Conservation (phyloP, 2,113 vertebrate genomes). For the Cottus gobio region DNA sequence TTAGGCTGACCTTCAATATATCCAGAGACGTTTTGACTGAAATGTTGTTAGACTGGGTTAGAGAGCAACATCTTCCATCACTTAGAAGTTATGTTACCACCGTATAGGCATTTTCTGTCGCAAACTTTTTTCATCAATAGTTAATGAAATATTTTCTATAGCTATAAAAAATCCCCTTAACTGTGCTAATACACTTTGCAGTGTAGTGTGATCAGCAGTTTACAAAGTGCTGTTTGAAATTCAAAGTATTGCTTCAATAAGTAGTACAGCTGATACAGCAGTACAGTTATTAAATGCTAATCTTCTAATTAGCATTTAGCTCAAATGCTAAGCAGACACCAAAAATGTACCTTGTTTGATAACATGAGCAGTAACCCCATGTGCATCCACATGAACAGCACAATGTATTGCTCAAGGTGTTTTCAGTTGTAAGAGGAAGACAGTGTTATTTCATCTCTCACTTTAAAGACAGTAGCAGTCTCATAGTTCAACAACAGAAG, state of each 20-base stretch:
- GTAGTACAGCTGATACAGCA: not conserved
- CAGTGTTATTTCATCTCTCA: not conserved
- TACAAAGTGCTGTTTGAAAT: not conserved
- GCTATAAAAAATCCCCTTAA: not conserved
- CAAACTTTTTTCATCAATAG: not conserved
- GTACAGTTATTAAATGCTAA: not conserved
- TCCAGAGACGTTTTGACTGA: not conserved
- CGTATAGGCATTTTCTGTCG: not conserved
- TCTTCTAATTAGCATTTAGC: not conserved
- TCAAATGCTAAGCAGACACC: not conserved
- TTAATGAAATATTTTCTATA: not conserved
- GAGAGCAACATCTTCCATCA: not conserved
- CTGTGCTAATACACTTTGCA: not conserved
- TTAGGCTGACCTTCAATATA: constrained; percentile 37
- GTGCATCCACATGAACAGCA: not conserved
- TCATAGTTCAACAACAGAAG: not conserved
- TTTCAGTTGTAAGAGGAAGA: not conserved
- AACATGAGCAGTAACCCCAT: not conserved
- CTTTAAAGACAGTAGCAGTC: not conserved
- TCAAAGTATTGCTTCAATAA: not conserved
- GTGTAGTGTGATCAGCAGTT: not conserved
- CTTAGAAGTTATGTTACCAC: not conserved
- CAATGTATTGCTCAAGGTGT: not conserved
- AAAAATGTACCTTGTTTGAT: not conserved
- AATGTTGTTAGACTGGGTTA: not conserved